Base-by-base conservation (phyloP, 2,888 invertebrate genomes). In the Eupelmus urozonus region DNA sequence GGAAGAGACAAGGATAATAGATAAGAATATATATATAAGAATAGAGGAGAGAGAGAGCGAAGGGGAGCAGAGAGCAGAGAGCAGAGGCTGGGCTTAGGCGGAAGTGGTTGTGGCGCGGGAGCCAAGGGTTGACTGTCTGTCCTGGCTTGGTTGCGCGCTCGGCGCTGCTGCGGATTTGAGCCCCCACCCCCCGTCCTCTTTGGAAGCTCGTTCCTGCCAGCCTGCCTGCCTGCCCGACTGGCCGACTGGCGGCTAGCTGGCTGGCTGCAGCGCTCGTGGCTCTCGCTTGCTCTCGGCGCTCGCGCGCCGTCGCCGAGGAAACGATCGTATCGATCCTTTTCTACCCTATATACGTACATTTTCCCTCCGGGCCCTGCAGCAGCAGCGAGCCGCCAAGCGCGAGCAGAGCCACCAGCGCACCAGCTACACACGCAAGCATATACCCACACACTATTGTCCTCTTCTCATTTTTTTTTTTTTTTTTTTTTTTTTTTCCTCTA, bases 291-390 rank as follows among this genome's bases (percentile, higher is more conserved):
- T 53, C 53, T 20, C 20, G 7, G 25, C 11, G 40, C 42, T 49
- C 42, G 55, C 25, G 67, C 76, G 80, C 70, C 80, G 77, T 74
- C 77, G 77, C 70, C 70, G 77, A 80, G 80, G 74, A 77, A 80
- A 80, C 73, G 73, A 80, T 80, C 73, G 57, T 77, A 80, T 80
- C 80, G 79, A 79, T 79, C 79, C 45, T 23, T 34, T 53, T 27
- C 2, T 45, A n/a, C n/a, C n/a, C n/a, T n/a, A n/a, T n/a, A n/a
- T n/a, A n/a, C n/a, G n/a, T n/a, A n/a, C n/a, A n/a, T n/a, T n/a
- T n/a, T n/a, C n/a, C n/a, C n/a, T n/a, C n/a, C n/a, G n/a, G n/a
- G n/a, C n/a, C n/a, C n/a, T n/a, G n/a, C n/a, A n/a, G n/a, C n/a
- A n/a, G n/a, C n/a, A n/a, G n/a, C n/a, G n/a, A n/a, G n/a, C n/a